phyloP scores from a whole-genome alignment of 2,888 invertebrate genomes.

The Ophraella communa region DNA sequence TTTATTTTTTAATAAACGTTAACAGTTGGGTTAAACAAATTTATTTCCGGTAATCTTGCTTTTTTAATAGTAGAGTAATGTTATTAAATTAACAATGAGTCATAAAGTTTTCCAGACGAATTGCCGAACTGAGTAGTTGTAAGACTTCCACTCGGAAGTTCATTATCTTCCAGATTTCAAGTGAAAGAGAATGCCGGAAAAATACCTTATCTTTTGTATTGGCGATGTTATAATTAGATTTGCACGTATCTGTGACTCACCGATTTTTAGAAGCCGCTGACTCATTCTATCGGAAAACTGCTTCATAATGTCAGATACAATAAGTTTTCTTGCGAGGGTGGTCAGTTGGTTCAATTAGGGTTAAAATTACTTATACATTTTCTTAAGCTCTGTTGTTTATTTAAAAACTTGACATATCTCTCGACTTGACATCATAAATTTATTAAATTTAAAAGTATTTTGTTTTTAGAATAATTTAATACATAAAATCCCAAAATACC shows the following conservation, averaged over 20 bases:
- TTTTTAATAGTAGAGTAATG: not conserved
- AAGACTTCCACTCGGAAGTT: not conserved
- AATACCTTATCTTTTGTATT: not conserved
- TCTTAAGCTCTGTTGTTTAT: too few species aligned
- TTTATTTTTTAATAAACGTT: too few species aligned
- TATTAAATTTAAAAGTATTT: too few species aligned
- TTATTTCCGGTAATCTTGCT: too few species aligned
- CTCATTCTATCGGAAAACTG: not conserved
- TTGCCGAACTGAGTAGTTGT: not conserved
- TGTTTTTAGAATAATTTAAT: too few species aligned
- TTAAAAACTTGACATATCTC: too few species aligned
- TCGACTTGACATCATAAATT: too few species aligned
- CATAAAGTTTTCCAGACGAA: not conserved
- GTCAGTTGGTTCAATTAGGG: too few species aligned
- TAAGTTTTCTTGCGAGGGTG: too few species aligned
- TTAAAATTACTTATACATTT: too few species aligned
- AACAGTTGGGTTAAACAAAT: not conserved
- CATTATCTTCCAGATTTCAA: conserved; percentile 3
- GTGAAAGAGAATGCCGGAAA: not conserved
- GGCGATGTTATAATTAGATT: not conserved
- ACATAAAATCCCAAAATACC: too few species aligned
- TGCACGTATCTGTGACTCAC: not conserved
- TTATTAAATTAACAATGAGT: not conserved
- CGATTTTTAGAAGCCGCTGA: not conserved
- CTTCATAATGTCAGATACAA: not conserved